These are phyloP conservation scores for Ctenicera cuprea DNA, from an alignment of 2,888 invertebrate species.

Conservation along the genomic window DNA sequence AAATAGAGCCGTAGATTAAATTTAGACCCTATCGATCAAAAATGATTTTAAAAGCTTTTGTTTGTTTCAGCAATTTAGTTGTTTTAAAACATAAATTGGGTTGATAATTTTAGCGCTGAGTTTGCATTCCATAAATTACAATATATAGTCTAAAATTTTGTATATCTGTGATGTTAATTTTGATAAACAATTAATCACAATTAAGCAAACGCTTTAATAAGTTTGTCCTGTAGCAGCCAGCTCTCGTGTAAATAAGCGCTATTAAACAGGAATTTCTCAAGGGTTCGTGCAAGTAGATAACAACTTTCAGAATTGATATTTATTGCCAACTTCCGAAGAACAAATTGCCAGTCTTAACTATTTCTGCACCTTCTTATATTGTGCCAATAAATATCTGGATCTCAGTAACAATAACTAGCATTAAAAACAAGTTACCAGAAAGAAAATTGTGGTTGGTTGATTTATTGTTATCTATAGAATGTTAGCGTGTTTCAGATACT, in stretches of 20 bases:
- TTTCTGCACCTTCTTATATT: slow-evolving; percentile 28
- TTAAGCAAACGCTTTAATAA: background rate
- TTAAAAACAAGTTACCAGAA: background rate
- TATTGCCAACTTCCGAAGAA: slow-evolving; percentile 31
- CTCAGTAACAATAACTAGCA: background rate
- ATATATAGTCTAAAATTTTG: too few relatives aligned
- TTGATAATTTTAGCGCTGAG: too few relatives aligned
- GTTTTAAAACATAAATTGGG: too few relatives aligned
- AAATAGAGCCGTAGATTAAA: slow-evolving; percentile 42
- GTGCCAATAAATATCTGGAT: slow-evolving; percentile 6
- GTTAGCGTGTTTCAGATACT: background rate
- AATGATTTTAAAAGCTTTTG: background rate
- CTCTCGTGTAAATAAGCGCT: background rate
- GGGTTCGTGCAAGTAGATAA: slow-evolving; percentile 30
- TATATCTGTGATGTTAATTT: too few relatives aligned
- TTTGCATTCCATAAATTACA: too few relatives aligned
- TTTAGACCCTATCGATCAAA: slow-evolving; percentile 23
- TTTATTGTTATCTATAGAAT: background rate
- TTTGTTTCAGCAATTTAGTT: too few relatives aligned
- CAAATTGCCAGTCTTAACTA: slow-evolving; percentile 21
- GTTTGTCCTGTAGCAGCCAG: background rate
- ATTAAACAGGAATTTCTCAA: slow-evolving; percentile 12
- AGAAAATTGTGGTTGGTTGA: background rate
- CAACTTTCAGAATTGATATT: slow-evolving; percentile 35
- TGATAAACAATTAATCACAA: too few relatives aligned